Evolutionary conservation across 2,797 vertebrate genomes (phyloP), one percentile per base, ranked within the genome.

Genomic region (Neosalanx taihuensis): DNA sequence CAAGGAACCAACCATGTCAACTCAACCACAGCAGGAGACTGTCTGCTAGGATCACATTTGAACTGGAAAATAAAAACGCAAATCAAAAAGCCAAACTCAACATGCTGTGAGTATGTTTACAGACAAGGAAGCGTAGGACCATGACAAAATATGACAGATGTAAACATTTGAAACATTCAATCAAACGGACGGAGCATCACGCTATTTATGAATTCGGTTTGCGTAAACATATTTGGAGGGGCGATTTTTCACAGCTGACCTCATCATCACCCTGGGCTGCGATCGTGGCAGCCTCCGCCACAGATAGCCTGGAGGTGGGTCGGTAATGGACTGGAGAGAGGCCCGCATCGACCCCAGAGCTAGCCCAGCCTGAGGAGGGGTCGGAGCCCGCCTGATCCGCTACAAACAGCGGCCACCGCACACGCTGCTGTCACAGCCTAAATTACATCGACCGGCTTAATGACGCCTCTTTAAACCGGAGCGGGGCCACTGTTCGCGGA

Each of bases 301-400:
- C 64, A 67, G 72, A 67, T 63, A 51, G 79, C 82, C 73, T 46
- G 60, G 74, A 84, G 80, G 70, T 17, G 68, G 2, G 67, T 41
- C 64, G 30, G 74, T 87, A 86, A 90, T 87, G 88, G 80, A 76
- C 76, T 74, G 75, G 72, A 79, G 81, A 76, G 77, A 74, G 76
- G 72, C 75, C 59, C 62, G 68, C 73, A 89, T 86, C 66, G 83
- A 90, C 72, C 23, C 41, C 51, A 15, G 29, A 23, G 33, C 10
- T n/a, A 70, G 1, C 73, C 67, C 57, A 49, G 77, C 83, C 73
- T 0, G 58, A 81, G 79, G 83, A 84, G 75, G 86, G 82, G 83
- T 85, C 82, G 79, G 70, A 72, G 69, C 61, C 65, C 63, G 69
- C 77, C 75, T 76, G 71, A 82, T 87, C 85, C 77, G 79, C 81